Percentiles rank a stretch among this genome's conserved stretches.
Evolutionary conservation across 2,888 invertebrate species (phyloP).

Genomic region (Cerastis rubricosa): DNA sequence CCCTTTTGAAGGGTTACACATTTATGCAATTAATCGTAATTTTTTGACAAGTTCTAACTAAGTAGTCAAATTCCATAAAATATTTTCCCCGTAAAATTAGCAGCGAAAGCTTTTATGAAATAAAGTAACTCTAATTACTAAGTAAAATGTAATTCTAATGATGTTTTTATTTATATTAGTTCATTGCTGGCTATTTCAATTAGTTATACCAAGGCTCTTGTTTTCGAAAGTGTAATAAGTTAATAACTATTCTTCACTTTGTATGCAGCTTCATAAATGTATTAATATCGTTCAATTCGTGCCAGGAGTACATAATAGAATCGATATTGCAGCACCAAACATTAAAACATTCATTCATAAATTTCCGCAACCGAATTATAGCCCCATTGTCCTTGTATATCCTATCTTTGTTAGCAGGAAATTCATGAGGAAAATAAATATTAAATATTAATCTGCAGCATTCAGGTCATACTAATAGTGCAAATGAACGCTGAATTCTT

Average conservation of each 20-base stretch:
- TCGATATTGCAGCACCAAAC: conserved; percentile 39
- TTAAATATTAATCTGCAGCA: conserved; percentile 5
- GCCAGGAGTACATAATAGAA: conserved; percentile 31
- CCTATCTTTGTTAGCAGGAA: conserved; percentile 37
- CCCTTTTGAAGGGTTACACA: too few relatives aligned
- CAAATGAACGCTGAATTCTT: neutral
- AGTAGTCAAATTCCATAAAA: too few relatives aligned
- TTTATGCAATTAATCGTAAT: neutral
- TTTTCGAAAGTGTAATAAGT: neutral
- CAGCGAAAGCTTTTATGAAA: too few relatives aligned
- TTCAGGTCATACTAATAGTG: conserved; percentile 1
- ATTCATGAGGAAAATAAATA: conserved; percentile 27
- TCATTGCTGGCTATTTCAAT: too few relatives aligned
- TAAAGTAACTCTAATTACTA: too few relatives aligned
- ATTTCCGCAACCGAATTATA: conserved; percentile 46
- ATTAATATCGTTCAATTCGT: conserved; percentile 16
- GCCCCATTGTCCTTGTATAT: conserved; percentile 44
- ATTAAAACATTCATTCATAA: conserved; percentile 12
- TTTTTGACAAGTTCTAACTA: neutral
- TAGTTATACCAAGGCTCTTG: conserved; percentile 3
- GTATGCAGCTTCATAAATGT: conserved; percentile 20
- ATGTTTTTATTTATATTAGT: too few relatives aligned
- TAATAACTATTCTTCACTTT: neutral
- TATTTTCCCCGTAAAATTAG: too few relatives aligned
- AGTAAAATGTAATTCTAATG: too few relatives aligned